phyloP scores from a whole-genome alignment of 2,797 vertebrate species.

The Scarus forsteni region DNA sequence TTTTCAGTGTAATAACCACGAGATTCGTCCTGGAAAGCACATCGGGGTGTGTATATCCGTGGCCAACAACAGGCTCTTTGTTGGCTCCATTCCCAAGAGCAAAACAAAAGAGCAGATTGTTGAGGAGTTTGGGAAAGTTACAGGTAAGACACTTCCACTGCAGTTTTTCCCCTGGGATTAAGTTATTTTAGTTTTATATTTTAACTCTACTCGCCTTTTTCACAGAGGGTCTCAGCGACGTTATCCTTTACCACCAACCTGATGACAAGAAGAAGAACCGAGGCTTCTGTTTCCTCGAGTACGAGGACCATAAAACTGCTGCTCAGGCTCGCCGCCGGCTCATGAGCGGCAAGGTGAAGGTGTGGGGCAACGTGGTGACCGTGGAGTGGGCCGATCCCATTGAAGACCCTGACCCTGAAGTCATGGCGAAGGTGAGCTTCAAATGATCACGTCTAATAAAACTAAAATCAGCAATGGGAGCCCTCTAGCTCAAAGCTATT shows the following conservation, averaged over 20 bases:
- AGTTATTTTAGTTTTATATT: too few relatives aligned
- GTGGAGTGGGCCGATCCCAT: slow-evolving; percentile 99
- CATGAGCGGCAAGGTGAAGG: slow-evolving; percentile 98
- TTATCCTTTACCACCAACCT: slow-evolving; percentile 97
- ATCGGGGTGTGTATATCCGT: slow-evolving; percentile 98
- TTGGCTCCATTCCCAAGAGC: slow-evolving; percentile 98
- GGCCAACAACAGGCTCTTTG: slow-evolving; percentile 98
- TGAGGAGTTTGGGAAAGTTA: slow-evolving; percentile 98
- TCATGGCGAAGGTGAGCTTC: slow-evolving; percentile 93
- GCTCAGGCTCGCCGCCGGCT: slow-evolving; percentile 95
- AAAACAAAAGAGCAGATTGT: slow-evolving; percentile 99
- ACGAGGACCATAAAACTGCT: slow-evolving; percentile 97
- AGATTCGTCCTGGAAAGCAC: slow-evolving; percentile 98
- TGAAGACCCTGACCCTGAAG: slow-evolving; percentile 97
- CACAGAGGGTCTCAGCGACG: slow-evolving; percentile 96
- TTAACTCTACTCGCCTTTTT: too few relatives aligned
- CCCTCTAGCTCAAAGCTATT: too few relatives aligned
- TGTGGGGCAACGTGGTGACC: slow-evolving; percentile 97
- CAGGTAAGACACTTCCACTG: slow-evolving; percentile 82
- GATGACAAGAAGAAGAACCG: slow-evolving; percentile 98
- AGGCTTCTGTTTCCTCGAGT: slow-evolving; percentile 97
- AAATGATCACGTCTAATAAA: not conserved
- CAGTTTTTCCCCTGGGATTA: not conserved
- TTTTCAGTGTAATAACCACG: slow-evolving; percentile 94
- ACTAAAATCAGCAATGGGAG: not conserved